These are phyloP conservation scores for Lateolabrax maculatus DNA, from an alignment of 2,797 vertebrate species.

Conservation along the genomic window DNA sequence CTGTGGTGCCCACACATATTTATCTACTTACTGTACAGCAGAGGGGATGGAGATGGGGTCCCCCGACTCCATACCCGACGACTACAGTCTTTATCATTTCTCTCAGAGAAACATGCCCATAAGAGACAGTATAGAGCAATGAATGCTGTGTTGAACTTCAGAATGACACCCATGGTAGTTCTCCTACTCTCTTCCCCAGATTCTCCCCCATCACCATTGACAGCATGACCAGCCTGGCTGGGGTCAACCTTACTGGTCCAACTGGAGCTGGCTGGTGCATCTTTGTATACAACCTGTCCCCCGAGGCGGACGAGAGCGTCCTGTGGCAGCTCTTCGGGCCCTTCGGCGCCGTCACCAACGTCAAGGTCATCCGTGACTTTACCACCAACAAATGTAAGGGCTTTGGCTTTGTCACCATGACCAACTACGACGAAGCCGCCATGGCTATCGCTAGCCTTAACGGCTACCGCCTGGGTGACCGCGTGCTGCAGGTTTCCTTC, in stretches of 20 bases:
- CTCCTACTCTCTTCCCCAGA: conserved; percentile 96
- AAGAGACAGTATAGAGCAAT: conserved; percentile 70
- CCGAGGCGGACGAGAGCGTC: conserved; percentile 96
- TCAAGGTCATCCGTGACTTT: conserved; percentile 98
- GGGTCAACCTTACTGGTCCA: conserved; percentile 92
- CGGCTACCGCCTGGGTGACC: conserved; percentile 95
- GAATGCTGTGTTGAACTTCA: conserved; percentile 86
- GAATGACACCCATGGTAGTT: conserved; percentile 98
- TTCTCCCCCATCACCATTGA: conserved; percentile 98
- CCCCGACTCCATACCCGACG: conserved; percentile 64
- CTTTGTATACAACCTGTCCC: conserved; percentile 98
- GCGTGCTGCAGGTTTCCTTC: conserved; percentile 98
- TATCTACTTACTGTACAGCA: conserved; percentile 76
- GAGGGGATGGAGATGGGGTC: conserved; percentile 80
- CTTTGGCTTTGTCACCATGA: conserved; percentile 99
- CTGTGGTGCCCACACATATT: conserved; percentile 75
- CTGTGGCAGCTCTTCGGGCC: conserved; percentile 99
- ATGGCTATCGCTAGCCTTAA: conserved; percentile 99
- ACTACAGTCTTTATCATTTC: conserved; percentile 66
- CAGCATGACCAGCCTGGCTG: conserved; percentile 95
- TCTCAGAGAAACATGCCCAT: conserved; percentile 65
- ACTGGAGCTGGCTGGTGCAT: conserved; percentile 96
- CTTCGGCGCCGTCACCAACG: conserved; percentile 96
- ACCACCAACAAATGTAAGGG: conserved; percentile 99
- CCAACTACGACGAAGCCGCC: conserved; percentile 98